Conservation (phyloP, 1,140 invertebrate genomes). For the Caenorhabditis inopinata region DNA sequence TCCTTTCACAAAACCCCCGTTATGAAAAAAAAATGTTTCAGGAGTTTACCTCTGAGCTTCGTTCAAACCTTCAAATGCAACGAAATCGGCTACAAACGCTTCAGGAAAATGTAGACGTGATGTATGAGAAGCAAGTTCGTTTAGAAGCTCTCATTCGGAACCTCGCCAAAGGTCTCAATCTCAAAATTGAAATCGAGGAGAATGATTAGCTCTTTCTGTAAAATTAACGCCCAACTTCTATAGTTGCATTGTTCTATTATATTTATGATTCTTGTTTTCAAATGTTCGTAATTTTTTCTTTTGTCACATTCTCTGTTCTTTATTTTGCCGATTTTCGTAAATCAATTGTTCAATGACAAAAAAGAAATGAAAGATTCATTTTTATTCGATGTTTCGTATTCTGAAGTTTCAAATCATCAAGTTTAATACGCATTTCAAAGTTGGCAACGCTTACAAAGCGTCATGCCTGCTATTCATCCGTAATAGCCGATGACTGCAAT, state of each 20-base stretch:
- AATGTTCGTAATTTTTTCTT: no score
- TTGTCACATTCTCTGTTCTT: no score
- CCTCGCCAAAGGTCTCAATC: not conserved
- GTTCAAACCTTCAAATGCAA: not conserved
- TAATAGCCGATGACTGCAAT: constrained; percentile 30
- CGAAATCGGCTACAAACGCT: not conserved
- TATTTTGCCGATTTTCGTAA: no score
- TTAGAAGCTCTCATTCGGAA: constrained; percentile 17
- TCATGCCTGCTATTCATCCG: constrained; percentile 11
- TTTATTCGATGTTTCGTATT: no score
- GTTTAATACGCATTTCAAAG: not conserved
- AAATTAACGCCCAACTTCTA: no score
- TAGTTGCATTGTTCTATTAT: no score
- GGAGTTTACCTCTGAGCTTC: constrained; percentile 6
- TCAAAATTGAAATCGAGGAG: not conserved
- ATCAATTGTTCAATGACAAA: no score
- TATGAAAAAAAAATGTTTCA: constrained; percentile 9
- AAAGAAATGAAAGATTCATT: no score
- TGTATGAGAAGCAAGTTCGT: constrained; percentile 37
- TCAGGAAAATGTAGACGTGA: constrained; percentile 39
- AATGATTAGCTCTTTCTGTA: no score
- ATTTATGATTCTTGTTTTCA: no score
- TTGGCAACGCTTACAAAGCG: not conserved
- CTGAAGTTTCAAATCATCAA: constrained; percentile 1
- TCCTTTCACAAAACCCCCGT: no score